phyloP scores from a whole-genome alignment of 2,113 vertebrate species.

The Podarcis muralis region DNA sequence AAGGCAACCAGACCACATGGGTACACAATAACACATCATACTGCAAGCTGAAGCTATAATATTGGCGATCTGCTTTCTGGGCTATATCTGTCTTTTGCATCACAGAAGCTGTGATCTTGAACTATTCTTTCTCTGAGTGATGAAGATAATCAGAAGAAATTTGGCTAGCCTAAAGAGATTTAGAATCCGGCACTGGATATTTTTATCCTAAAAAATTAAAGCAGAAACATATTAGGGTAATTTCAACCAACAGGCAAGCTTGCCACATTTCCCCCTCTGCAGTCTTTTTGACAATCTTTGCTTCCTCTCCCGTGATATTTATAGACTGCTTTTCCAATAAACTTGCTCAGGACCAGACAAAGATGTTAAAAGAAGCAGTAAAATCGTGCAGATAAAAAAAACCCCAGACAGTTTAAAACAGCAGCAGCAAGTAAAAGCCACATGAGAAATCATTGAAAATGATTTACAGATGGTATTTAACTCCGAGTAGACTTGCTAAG shows the following conservation, averaged over 20 bases:
- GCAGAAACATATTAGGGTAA: not conserved
- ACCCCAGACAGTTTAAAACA: too few species aligned
- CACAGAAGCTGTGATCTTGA: not conserved
- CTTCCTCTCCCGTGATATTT: not conserved
- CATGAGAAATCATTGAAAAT: too few species aligned
- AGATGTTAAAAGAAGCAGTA: too few species aligned
- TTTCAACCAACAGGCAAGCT: not conserved
- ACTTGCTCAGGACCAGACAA: too few species aligned
- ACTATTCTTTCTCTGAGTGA: not conserved
- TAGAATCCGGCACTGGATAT: not conserved
- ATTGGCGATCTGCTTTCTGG: not conserved
- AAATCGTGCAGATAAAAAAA: too few species aligned
- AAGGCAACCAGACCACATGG: not conserved
- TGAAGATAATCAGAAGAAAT: not conserved
- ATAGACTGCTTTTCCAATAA: too few species aligned
- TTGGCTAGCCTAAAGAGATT: not conserved
- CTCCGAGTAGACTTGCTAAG: too few species aligned
- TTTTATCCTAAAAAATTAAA: not conserved
- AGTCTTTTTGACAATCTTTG: not conserved
- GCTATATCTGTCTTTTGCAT: not conserved
- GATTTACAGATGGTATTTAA: too few species aligned
- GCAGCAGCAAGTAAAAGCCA: too few species aligned
- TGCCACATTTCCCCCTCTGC: not conserved
- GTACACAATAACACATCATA: not conserved
- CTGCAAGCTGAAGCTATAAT: not conserved